Evolutionary conservation across 2,113 vertebrate species (phyloP), one percentile per base, ranked within the genome.

Genomic region (Alligator sinensis): DNA sequence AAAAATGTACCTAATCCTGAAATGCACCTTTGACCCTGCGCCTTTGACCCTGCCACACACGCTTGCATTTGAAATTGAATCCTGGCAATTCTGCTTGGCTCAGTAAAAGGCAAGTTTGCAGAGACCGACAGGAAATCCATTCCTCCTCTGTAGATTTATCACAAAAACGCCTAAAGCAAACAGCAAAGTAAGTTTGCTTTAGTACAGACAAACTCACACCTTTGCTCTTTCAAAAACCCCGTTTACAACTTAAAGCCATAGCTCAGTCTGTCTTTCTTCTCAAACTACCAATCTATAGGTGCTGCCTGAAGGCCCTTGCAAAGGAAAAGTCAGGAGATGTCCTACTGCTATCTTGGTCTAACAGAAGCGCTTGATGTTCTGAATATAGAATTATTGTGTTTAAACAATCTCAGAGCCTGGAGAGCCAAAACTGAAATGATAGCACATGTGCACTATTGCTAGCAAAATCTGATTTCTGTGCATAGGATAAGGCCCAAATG

Each of bases 221-320:
- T 97, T 97, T 96, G 96, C 94, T 97, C 91, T 94, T 96, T 97
- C 92, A 96, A 96, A 98, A 94, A 92, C 92, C 83, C 80, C 97
- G 95, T 97, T 97, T 97, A 96, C 96, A 95, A 96, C 95, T 88
- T 95, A 97, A 97, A 97, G 90, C 96, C 47, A 0, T 58, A 92
- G 94, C 96, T 97, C 94, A 80, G 92, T 79, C 38, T 47, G 86
- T 94, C 91, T 97, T 84, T 95, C 60, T 82, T 64, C 12, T 74
- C 86, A 68, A 92, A 61, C 82, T 95, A 70, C 70, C 76, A 54
- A 86, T 95, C 91, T 83, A n/a, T 93, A 92, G 96, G 85, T 87
- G 77, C 82, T 21, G 90, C 95, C 82, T 34, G 70, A 22, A 64
- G 98, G 92, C 87, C 80, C 92, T 79, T 91, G 87, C 18, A 80